Conservation (phyloP, 2,113 vertebrate species). For the Dolichallabes microphthalmus region DNA sequence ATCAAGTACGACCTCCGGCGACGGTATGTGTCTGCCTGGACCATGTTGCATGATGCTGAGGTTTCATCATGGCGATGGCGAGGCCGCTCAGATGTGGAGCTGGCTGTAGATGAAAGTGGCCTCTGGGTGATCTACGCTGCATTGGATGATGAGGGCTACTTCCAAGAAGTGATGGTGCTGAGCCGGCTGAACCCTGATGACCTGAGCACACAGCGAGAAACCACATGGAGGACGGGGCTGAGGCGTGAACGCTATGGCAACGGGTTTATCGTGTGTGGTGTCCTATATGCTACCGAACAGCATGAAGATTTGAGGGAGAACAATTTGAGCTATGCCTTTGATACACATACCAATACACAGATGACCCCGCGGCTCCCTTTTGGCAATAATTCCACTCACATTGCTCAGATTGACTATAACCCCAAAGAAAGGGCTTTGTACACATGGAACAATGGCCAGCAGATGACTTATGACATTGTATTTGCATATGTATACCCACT, state of each 20-base stretch:
- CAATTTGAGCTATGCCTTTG: slow-evolving; percentile 93
- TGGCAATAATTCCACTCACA: slow-evolving; percentile 88
- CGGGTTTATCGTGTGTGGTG: slow-evolving; percentile 93
- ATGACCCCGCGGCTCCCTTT: slow-evolving; percentile 91
- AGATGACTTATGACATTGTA: slow-evolving; percentile 91
- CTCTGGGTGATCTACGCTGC: slow-evolving; percentile 95
- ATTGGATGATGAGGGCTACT: slow-evolving; percentile 86
- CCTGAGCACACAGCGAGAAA: slow-evolving; percentile 89
- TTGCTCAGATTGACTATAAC: slow-evolving; percentile 96
- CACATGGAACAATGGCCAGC: slow-evolving; percentile 96
- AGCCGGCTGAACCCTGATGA: slow-evolving; percentile 86
- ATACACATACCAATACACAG: slow-evolving; percentile 98
- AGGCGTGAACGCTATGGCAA: slow-evolving; percentile 87
- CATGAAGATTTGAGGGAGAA: slow-evolving; percentile 79
- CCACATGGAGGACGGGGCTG: slow-evolving; percentile 91
- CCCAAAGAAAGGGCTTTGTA: slow-evolving; percentile 92
- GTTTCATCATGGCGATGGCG: slow-evolving; percentile 85
- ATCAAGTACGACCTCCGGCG: slow-evolving; percentile 91
- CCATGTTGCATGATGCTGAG: slow-evolving; percentile 87
- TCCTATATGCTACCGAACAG: slow-evolving; percentile 94
- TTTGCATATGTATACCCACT: slow-evolving; percentile 85
- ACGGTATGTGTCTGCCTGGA: slow-evolving; percentile 88
- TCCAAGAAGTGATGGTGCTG: slow-evolving; percentile 89
- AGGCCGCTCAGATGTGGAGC: slow-evolving; percentile 87
- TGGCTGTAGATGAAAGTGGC: slow-evolving; percentile 91